Base-by-base conservation (phyloP, 2,113 vertebrate genomes). In the Lepus timidus region DNA sequence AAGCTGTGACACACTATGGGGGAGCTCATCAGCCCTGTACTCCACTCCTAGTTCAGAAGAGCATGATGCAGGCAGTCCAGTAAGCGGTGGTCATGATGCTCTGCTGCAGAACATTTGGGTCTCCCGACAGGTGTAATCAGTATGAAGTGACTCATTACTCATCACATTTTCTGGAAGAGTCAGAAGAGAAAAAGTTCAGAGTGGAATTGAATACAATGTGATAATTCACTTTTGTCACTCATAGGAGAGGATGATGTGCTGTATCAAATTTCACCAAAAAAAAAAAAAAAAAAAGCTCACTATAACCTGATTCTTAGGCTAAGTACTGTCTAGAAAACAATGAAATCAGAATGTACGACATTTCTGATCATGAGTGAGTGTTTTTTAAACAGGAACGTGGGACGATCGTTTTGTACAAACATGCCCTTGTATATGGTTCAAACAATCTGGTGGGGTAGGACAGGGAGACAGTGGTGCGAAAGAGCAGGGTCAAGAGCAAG, bases 121-220 rank as follows among this genome's bases (percentile, higher is more conserved):
- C 95, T 96, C 97, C 93, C 93, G 95, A 89, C 96, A 97, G 97
- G 97, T 97, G 68, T 80, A 64, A 96, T 95, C 11, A 1, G 88
- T 78, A 79, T 84, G 86, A 82, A 94, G 91, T 97, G 93, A 97
- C 64, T 85, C 95, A 96, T 97, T 89, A 97, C 92, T 96, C 97
- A 97, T 91, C 33, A 62, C 83, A 94, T 96, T 97, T 96, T 95
- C 94, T 97, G 93, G 88, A 96, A 95, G 71, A 97, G 80, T 96
- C 93, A 96, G 91, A 84, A 94, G 84, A 87, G 83, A 94, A 93
- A 76, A 95, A 94, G 70, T 96, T 96, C 80, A 79, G 79, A 91
- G 82, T 93, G 91, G 95, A 97, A 96, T 86, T 82, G 88, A 96
- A 93, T 89, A 88, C 44, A 78, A 58, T 39, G n/a, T 71, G 90